These are phyloP conservation scores for Argya squamiceps DNA, from an alignment of 2,797 vertebrate species.

Conservation along the genomic window DNA sequence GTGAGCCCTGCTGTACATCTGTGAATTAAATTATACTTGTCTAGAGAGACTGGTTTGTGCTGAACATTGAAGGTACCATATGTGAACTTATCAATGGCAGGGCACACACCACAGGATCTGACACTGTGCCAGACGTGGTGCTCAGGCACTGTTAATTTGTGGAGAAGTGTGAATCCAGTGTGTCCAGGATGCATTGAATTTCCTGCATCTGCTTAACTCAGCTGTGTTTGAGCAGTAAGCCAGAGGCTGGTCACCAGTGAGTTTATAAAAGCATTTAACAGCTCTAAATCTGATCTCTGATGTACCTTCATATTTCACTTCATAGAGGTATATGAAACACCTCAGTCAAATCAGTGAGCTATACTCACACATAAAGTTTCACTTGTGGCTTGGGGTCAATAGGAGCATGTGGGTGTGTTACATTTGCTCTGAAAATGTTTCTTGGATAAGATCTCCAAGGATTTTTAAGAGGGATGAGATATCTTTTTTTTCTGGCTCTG, in stretches of 20 bases:
- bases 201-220: not conserved
- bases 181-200: not conserved
- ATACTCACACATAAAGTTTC: not conserved
- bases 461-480: not conserved
- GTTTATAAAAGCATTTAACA: slow-evolving; percentile 15
- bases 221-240: not conserved
- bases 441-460: not conserved
- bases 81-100: not conserved
- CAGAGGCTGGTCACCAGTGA: not conserved
- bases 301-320: slow-evolving; percentile 29
- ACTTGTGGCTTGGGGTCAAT: not conserved
- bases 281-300: slow-evolving; percentile 38
- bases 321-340: slow-evolving; percentile 46
- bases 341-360: slow-evolving; percentile 30
- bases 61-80: not conserved
- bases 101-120: not conserved
- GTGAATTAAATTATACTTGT: not conserved
- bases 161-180: not conserved
- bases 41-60: not conserved
- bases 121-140: not conserved
- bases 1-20: not conserved
- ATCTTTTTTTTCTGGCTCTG: not conserved
- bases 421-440: not conserved
- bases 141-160: not conserved
- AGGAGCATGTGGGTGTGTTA: not conserved